Evolutionary conservation across 2,888 invertebrate species (phyloP).

Genomic region (Ormyrus pomaceus): DNA sequence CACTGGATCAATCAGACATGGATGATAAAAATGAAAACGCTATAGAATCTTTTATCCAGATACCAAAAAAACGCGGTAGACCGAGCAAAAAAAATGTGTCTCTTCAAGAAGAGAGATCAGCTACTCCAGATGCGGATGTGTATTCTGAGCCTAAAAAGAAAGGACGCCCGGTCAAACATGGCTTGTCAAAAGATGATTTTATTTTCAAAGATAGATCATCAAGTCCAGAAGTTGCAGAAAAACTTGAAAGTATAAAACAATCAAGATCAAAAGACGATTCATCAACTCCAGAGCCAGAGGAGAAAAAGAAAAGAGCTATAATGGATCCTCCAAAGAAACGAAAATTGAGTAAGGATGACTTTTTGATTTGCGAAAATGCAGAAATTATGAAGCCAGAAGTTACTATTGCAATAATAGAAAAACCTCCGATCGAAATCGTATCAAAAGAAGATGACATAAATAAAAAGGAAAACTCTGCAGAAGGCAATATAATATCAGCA

Average conservation of each 20-base stretch:
- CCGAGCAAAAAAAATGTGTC: conserved; percentile 12
- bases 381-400: no score
- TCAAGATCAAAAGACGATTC: no score
- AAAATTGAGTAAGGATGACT: no score
- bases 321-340: no score
- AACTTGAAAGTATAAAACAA: no score
- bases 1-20: neutral
- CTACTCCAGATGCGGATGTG: neutral
- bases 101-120: conserved; percentile 8
- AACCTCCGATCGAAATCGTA: no score
- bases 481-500: no score
- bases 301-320: neutral
- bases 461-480: no score
- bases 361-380: no score
- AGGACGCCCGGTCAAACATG: conserved; percentile 35
- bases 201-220: neutral
- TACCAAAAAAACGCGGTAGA: conserved; percentile 7
- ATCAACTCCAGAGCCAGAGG: neutral
- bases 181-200: conserved; percentile 8
- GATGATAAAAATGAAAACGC: neutral
- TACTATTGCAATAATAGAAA: no score
- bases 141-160: conserved; percentile 23
- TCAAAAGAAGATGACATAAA: no score
- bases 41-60: neutral
- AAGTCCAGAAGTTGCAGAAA: conserved; percentile 16